phyloP scores from a whole-genome alignment of 1,140 invertebrate genomes.

The Trissolcus basalis region DNA sequence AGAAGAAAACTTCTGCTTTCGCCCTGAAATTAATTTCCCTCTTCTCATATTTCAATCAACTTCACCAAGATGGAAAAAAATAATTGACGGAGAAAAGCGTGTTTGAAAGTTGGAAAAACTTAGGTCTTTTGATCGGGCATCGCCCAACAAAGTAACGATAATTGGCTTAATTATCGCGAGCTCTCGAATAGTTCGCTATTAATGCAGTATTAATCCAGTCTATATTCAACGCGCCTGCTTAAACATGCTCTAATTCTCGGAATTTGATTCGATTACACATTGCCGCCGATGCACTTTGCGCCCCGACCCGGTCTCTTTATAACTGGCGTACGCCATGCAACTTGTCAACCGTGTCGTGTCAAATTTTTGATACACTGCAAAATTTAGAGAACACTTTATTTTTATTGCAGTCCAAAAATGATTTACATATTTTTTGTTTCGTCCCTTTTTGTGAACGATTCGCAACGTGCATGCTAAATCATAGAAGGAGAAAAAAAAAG shows the following conservation, averaged over 20 bases:
- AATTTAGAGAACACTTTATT: too few relatives aligned
- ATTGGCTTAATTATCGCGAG: slow-evolving; percentile 51
- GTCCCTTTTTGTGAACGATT: too few relatives aligned
- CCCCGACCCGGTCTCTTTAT: slow-evolving; percentile 21
- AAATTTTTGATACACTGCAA: slow-evolving; percentile 25
- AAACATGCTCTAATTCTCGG: slow-evolving; percentile 55
- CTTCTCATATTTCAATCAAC: too few relatives aligned
- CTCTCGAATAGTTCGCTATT: slow-evolving; percentile 29
- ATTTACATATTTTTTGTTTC: too few relatives aligned
- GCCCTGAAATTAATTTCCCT: too few relatives aligned
- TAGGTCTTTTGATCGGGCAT: slow-evolving; percentile 31
- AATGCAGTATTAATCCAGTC: slow-evolving; percentile 52
- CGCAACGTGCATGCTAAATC: too few relatives aligned
- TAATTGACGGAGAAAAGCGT: too few relatives aligned
- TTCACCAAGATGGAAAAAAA: too few relatives aligned
- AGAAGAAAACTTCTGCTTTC: too few relatives aligned
- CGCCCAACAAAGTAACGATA: slow-evolving; percentile 46
- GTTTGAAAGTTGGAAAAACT: not conserved
- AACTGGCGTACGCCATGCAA: slow-evolving; percentile 2
- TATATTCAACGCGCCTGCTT: slow-evolving; percentile 48
- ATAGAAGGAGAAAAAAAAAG: too few relatives aligned
- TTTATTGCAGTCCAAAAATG: too few relatives aligned
- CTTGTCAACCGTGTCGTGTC: slow-evolving; percentile 12
- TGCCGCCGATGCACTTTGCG: slow-evolving; percentile 43
- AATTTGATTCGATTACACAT: slow-evolving; percentile 54